phyloP scores from a whole-genome alignment of 2,888 invertebrate species.

The Oxytorus armatus region DNA sequence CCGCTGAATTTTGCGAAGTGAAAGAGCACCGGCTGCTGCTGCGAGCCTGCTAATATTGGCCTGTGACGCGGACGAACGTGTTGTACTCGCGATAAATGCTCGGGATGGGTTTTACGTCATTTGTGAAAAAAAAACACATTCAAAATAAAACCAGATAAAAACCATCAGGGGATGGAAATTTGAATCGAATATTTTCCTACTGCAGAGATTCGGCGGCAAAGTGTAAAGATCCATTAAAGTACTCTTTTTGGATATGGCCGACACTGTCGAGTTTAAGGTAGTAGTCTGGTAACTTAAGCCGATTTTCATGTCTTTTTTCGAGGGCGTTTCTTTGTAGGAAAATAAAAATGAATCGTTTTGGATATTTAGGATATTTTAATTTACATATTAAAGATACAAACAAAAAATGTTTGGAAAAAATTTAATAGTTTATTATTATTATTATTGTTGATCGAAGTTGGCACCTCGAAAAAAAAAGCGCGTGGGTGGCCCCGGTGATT shows the following conservation, averaged over 20 bases:
- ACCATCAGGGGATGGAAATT: constrained; percentile 10
- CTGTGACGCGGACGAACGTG: constrained; percentile 65
- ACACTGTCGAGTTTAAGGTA: constrained; percentile 23
- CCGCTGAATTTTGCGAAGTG: constrained; percentile 65
- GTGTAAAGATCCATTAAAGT: constrained; percentile 56
- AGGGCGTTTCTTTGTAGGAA: too few relatives aligned
- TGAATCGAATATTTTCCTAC: constrained; percentile 19
- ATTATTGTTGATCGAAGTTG: too few relatives aligned
- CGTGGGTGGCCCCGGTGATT: too few relatives aligned
- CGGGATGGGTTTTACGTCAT: constrained; percentile 14
- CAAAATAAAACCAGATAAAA: constrained; percentile 28
- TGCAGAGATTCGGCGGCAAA: not conserved
- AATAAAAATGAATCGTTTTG: too few relatives aligned
- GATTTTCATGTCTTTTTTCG: too few relatives aligned
- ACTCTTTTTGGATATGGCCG: constrained; percentile 14
- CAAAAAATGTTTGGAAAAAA: too few relatives aligned
- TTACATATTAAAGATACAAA: too few relatives aligned
- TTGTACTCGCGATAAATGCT: constrained; percentile 51
- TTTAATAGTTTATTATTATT: too few relatives aligned
- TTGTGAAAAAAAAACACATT: constrained; percentile 25
- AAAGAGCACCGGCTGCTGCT: constrained; percentile 72
- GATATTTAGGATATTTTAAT: too few relatives aligned
- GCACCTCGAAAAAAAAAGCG: too few relatives aligned
- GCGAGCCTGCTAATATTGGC: constrained; percentile 73
- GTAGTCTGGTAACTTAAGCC: too few relatives aligned